phyloP scores from a whole-genome alignment of 2,113 vertebrate genomes.

The Larimichthys polyactis region DNA sequence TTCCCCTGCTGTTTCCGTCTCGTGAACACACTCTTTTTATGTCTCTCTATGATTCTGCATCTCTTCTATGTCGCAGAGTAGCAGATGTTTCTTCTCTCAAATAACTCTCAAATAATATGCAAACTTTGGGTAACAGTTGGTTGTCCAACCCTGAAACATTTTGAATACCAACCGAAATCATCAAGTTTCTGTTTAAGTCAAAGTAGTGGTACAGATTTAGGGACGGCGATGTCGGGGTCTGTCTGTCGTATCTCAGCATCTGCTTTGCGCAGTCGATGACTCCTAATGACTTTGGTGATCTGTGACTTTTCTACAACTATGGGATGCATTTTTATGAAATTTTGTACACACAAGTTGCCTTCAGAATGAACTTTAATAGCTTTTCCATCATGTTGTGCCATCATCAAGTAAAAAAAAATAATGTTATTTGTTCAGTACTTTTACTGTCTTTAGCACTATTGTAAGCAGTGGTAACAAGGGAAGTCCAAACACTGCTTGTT shows the following conservation, averaged over 20 bases:
- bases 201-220: neutral
- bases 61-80: neutral
- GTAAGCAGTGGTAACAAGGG: no score
- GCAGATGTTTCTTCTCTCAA: no score
- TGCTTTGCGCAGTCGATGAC: neutral
- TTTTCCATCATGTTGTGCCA: neutral
- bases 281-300: neutral
- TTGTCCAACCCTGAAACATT: neutral
- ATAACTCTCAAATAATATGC: neutral
- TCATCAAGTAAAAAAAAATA: no score
- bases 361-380: neutral
- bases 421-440: neutral
- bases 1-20: neutral
- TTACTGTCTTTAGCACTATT: no score
- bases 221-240: no score
- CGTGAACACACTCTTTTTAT: neutral
- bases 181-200: neutral
- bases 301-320: neutral
- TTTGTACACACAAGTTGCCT: no score
- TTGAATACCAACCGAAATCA: neutral
- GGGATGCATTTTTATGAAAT: no score
- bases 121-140: neutral
- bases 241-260: no score
- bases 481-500: no score
- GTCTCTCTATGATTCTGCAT: neutral